Conservation (phyloP, 2,888 invertebrate genomes). For the Gastracanthus pulcherrimus region DNA sequence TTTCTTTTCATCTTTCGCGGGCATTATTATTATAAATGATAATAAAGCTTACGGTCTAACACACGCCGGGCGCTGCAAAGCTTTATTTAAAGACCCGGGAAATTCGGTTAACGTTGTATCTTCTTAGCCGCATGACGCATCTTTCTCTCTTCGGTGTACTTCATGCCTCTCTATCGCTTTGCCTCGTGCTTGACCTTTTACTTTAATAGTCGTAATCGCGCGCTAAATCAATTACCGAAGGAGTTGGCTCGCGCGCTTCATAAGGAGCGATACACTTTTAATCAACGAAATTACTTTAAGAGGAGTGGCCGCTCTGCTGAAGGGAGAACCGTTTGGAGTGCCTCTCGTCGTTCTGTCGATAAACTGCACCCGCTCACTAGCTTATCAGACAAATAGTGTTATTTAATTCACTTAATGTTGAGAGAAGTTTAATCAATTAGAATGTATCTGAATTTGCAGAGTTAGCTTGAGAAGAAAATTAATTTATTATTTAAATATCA, state of each 20-base stretch:
- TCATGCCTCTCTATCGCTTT: no score
- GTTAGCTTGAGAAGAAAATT: background rate
- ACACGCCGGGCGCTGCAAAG: background rate
- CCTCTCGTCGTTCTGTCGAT: slow-evolving; percentile 1
- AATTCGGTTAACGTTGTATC: background rate
- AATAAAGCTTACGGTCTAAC: background rate
- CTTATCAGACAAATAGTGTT: background rate
- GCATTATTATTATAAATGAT: background rate
- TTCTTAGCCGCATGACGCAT: background rate
- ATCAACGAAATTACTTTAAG: slow-evolving; percentile 6
- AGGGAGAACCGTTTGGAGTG: background rate
- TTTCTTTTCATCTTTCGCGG: background rate
- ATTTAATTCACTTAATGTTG: background rate
- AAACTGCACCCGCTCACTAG: background rate
- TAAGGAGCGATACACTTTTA: slow-evolving; percentile 2
- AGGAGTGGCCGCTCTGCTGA: background rate
- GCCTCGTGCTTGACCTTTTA: background rate
- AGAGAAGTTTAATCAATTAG: background rate
- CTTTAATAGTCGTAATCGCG: background rate
- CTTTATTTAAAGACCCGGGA: slow-evolving; percentile 3
- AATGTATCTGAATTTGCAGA: background rate
- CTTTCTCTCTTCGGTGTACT: background rate
- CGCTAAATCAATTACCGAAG: background rate
- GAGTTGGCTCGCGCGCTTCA: background rate
- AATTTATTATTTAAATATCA: background rate